Evolutionary conservation across 1,140 invertebrate species (phyloP).

Genomic region (Aphis gossypii): DNA sequence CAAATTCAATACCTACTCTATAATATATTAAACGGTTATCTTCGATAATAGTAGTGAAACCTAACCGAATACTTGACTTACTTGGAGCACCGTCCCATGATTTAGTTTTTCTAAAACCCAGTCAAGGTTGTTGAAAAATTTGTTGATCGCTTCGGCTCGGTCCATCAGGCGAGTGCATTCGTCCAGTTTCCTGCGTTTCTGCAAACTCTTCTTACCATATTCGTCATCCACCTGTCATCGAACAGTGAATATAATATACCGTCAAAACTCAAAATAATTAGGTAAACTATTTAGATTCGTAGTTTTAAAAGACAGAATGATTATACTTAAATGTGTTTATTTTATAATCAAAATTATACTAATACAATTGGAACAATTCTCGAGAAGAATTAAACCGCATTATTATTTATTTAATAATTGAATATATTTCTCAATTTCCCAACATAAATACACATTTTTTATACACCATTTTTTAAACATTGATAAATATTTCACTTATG

Average conservation of each 20-base stretch:
- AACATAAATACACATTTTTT: not conserved
- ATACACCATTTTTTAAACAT: not conserved
- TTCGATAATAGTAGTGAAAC: no score
- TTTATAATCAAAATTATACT: no score
- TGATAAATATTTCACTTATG: not conserved
- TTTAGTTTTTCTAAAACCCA: slow-evolving; percentile 43
- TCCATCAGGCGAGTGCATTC: slow-evolving; percentile 16
- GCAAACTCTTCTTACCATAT: not conserved
- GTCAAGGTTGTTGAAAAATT: not conserved
- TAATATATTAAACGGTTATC: no score
- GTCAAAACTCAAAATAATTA: no score
- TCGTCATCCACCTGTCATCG: not conserved
- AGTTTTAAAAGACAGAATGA: not conserved
- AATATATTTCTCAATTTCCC: no score
- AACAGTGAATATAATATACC: not conserved
- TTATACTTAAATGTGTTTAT: not conserved
- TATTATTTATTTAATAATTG: no score
- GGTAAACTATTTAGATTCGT: no score
- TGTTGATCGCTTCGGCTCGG: not conserved
- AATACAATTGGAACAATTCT: not conserved
- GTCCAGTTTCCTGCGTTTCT: slow-evolving; percentile 39
- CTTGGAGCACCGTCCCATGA: not conserved
- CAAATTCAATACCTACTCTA: no score
- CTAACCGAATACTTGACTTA: not conserved
- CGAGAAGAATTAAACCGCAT: no score